phyloP scores from a whole-genome alignment of 2,113 vertebrate genomes.

The Cichladusa arquata region DNA sequence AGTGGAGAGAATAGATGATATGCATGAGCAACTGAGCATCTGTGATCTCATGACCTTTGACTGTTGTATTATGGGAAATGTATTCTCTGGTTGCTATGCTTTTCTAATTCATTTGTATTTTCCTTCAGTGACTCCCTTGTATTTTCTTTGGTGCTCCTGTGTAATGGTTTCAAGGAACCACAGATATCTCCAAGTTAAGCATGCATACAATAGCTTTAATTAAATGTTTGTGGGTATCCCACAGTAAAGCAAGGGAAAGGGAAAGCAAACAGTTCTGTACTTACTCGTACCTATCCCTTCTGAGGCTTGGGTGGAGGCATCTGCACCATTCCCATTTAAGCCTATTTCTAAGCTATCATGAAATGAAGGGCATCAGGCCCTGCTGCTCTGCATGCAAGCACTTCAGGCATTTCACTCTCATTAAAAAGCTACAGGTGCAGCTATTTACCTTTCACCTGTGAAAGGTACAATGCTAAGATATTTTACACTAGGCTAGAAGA shows the following conservation, averaged over 20 bases:
- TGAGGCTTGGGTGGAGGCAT: not conserved
- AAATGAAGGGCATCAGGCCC: not conserved
- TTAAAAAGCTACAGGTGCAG: not conserved
- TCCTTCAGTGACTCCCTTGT: conserved; percentile 59
- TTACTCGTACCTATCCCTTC: conserved; percentile 8
- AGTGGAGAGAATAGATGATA: conserved; percentile 46
- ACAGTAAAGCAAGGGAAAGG: conserved; percentile 38
- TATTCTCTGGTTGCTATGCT: conserved; percentile 57
- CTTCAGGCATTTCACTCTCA: not conserved
- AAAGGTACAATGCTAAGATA: not conserved
- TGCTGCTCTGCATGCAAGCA: not conserved
- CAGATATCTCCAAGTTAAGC: conserved; percentile 50
- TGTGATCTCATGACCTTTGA: conserved; percentile 47
- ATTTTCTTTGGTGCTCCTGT: conserved; percentile 48
- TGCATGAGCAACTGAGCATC: conserved; percentile 56
- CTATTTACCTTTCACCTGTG: not conserved
- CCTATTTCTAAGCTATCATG: not conserved
- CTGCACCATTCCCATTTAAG: not conserved
- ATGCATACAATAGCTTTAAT: conserved; percentile 58
- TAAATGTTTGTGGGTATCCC: conserved; percentile 62
- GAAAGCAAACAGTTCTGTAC: conserved; percentile 45
- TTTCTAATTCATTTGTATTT: conserved; percentile 62
- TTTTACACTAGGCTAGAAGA: not conserved
- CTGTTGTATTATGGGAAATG: conserved; percentile 62
- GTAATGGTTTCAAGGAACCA: conserved; percentile 47